Evolutionary conservation across 2,888 invertebrate species (phyloP), one percentile per base, ranked within the genome.

Genomic region (Epiperipatus broadwayi): DNA sequence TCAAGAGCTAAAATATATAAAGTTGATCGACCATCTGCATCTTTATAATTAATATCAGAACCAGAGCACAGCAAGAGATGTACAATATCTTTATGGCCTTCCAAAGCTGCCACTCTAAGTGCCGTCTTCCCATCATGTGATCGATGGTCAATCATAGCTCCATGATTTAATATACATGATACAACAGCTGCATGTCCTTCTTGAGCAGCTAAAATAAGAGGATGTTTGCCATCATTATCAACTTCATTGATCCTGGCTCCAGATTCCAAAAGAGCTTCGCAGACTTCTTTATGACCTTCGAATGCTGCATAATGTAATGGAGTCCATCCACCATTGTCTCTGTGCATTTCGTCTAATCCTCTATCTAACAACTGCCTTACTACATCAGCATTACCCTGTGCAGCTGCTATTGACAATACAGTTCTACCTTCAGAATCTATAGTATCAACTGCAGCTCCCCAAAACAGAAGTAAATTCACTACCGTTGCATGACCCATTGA

Each of bases 271-370:
- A 83, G 59, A 1, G 76, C 74, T 49, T 78, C 76, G 51, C 78
- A 75, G 1, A 84, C 81, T 53, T 78, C 78, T 37, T 71, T 63
- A 56, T 87, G 85, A 8, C 85, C 79, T 66, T 93, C 87, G 56
- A 89, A 91, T 10, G 91, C 83, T 0, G 91, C 78, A 56, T 93
- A 91, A 56, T 93, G 91, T 38, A 95, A 59, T 1, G 95, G 89
- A 1, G 93, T 91, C 93, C 91, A 93, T 0, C 93, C 91, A 0
- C 83, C 80, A 60, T 89, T 87, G 56, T 93, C 93, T 8, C 65
- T 49, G 47, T 67, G 67, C 52, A 63, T 60, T 50, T 67, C 66
- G 49, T 67, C 65, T 42, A 63, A 54, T 51, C 72, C 91, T 47
- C 85, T 68, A 57, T 83, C 87, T 12, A 93, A 65, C 29, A 93